Base-by-base conservation (phyloP, 2,888 invertebrate species). In the Nemotelus pantherinus region DNA sequence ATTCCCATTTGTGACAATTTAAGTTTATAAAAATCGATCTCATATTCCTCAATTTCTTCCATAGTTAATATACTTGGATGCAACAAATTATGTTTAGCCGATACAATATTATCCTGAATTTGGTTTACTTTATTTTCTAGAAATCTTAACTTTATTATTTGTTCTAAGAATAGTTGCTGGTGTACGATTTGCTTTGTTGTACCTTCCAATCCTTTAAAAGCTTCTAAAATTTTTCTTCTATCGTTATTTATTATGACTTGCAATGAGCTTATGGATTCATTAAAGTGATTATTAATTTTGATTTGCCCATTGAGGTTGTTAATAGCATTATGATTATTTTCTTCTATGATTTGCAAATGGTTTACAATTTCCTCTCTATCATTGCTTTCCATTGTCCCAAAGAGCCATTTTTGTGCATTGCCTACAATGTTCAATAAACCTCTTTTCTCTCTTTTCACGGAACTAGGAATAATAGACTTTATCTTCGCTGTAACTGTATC, bases 41-140 rank as follows among this genome's bases (percentile, higher is more conserved):
- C n/a, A 77, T 60, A 68, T n/a, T 45, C 57, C 44, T 78, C 72
- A 64, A 78, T 74, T 79, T 78, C 79, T 75, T 78, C 57, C 50
- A 50, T 44, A 75, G 78, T 80, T n/a, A 79, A 50, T 57, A 77
- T 79, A 58, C 78, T 77, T 67, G 80, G 80, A 68, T 80, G 80
- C 10, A 79, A 50, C 45, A 79, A 72, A 53, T 76, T 78, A 58
- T 78, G 57, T 77, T 80, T 80, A 25, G 77, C 82, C 44, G 64
- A 64, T 64, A 43, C 64, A 7, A 64, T 64, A 96, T 96, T 94
- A 85, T 39, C 64, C 25, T 64, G 78, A 48, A 77, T 77, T 77
- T 80, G 78, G 47, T 77, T 78, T n/a, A 80, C 47, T 80, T 80
- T 77, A 72, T 64, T 72, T 60, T 75, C 58, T 10, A 74, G 47